phyloP scores from a whole-genome alignment of 2,888 invertebrate species.

The Eulithis testata region DNA sequence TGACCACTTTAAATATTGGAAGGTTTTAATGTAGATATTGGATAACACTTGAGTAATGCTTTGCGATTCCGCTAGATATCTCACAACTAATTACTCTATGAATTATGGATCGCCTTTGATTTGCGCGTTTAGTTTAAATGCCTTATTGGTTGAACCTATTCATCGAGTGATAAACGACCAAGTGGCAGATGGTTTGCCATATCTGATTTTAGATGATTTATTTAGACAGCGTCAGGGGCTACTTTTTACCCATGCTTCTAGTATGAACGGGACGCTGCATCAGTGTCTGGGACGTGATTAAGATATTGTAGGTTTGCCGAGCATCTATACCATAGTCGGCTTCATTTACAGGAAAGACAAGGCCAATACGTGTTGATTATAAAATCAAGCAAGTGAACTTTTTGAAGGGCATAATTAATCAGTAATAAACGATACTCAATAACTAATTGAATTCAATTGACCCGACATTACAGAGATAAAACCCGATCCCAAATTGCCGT shows the following conservation, averaged over 20 bases:
- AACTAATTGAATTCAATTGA: slow-evolving; percentile 33
- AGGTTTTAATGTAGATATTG: slow-evolving; percentile 12
- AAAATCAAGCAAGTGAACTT: neutral
- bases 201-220: neutral
- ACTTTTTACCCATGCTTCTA: too few relatives aligned
- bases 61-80: slow-evolving; percentile 29
- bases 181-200: slow-evolving; percentile 30
- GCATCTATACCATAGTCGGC: too few relatives aligned
- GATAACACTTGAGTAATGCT: slow-evolving; percentile 34
- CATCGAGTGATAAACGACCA: slow-evolving; percentile 21
- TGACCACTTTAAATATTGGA: slow-evolving; percentile 13
- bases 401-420: slow-evolving; percentile 21
- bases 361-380: neutral
- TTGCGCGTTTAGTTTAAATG: slow-evolving; percentile 18
- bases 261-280: too few relatives aligned
- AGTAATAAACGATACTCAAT: slow-evolving; percentile 27
- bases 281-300: too few relatives aligned
- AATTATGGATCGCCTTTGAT: slow-evolving; percentile 32
- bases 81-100: slow-evolving; percentile 33
- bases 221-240: too few relatives aligned
- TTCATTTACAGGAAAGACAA: too few relatives aligned
- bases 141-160: slow-evolving; percentile 27
- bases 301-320: too few relatives aligned
- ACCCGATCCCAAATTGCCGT: slow-evolving; percentile 23
- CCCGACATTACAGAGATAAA: slow-evolving; percentile 29